Evolutionary conservation across 2,113 vertebrate genomes (phyloP).

Genomic region (Nicator chloris): DNA sequence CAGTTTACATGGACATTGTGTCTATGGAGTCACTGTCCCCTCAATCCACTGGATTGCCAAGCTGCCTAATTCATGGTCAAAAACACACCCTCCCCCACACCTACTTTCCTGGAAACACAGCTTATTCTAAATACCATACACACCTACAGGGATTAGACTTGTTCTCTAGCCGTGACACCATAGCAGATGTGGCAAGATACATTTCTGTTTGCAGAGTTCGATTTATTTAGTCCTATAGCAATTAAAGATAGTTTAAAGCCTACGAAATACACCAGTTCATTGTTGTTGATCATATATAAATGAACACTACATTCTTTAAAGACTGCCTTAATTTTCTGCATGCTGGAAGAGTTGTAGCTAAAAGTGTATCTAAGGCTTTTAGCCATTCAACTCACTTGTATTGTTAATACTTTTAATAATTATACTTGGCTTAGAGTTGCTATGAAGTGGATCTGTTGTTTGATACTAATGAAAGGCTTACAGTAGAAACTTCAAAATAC

Average conservation of each 20-base stretch:
- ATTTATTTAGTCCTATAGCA: background rate
- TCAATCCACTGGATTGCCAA: background rate
- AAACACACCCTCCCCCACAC: fast-evolving
- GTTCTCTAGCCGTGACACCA: background rate
- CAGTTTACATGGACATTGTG: background rate
- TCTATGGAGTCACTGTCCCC: background rate
- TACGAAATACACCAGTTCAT: background rate
- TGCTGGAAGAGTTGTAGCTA: background rate
- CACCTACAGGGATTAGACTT: background rate
- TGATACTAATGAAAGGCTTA: background rate
- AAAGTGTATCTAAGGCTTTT: background rate
- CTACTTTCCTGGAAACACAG: background rate
- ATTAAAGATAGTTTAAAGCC: background rate
- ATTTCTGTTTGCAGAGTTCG: background rate
- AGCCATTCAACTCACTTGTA: background rate
- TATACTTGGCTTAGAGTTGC: background rate
- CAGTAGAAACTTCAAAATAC: background rate
- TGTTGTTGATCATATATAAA: background rate
- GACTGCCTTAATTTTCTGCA: background rate
- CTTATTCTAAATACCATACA: background rate
- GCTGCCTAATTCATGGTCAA: background rate
- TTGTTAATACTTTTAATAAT: background rate
- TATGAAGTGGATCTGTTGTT: background rate
- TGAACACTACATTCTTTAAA: background rate
- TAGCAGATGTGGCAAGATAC: background rate